Evolutionary conservation across 2,113 vertebrate species (phyloP), one percentile per base, ranked within the genome.

Genomic region (Erpornis zantholeuca): DNA sequence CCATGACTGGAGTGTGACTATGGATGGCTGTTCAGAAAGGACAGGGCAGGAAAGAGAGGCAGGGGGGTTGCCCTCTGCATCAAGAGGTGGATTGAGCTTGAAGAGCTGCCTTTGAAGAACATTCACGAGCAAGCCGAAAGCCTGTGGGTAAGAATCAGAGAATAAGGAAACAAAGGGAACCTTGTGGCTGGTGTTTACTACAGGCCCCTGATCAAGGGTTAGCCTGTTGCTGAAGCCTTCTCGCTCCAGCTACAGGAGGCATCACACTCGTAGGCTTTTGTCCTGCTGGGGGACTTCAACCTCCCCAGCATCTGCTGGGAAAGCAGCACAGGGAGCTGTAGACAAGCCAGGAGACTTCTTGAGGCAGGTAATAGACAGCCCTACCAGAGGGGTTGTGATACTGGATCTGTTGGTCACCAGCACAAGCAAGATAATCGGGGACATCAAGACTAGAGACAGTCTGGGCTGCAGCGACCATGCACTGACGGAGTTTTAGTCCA

Each of bases 371-470:
- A 33, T 33, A 35, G 33, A 33, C 18, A 38, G 23, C 19, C 6
- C 38, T 38, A 12, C 20, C 28, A 66, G 45, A 75, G 38, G 45
- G 15, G 23, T 11, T 53, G 28, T 8, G 8, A 8, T 68, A 29
- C 16, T n/a, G 13, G 33, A 10, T 45, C 6, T 59, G 12, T 6
- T 68, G 45, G 24, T n/a, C 13, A 47, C 24, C 28, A 53, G 2
- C 0, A 2, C n/a, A 38, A n/a, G 19, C 15, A 24, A n/a, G 28
- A 7, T 38, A 75, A 45, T 0, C 45, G 10, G 24, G 7, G 13
- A 53, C 17, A 40, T 27, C 11, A 53, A 53, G 17, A 27, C 2
- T 54, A n/a, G 25, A 47, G 11, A 11, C 20, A 82, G n/a, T 25
- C n/a, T 53, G 23, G 8, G 16, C 29, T 13, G 5, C 29, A 68